Percentiles rank a stretch among this genome's conserved stretches.
Evolutionary conservation across 2,888 invertebrate genomes (phyloP).

Genomic region (Caenorhabditis doughertyi): DNA sequence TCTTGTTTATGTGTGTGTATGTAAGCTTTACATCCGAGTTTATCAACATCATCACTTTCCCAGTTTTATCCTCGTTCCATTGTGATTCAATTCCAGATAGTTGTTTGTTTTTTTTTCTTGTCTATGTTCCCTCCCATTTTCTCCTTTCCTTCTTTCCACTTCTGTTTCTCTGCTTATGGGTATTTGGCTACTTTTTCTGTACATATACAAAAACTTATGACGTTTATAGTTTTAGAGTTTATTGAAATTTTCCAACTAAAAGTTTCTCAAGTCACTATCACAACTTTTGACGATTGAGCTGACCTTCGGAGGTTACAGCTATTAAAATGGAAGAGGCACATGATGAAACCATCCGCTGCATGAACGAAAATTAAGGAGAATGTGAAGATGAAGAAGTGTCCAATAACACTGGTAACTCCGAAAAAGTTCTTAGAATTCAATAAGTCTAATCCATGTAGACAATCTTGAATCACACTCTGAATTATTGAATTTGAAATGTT

Average conservation of each 20-base stretch:
- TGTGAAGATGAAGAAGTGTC: constrained; percentile 26
- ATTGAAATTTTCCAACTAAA: background rate
- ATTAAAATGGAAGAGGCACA: constrained; percentile 37
- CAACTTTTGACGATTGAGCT: background rate
- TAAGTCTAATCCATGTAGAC: constrained; percentile 3
- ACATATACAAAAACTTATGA: constrained; percentile 4
- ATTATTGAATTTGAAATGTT: background rate
- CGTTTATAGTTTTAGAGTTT: background rate
- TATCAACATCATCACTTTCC: constrained; percentile 18
- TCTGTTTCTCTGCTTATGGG: constrained; percentile 58
- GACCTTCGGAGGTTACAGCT: background rate
- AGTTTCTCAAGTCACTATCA: too few species aligned
- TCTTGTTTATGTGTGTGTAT: background rate
- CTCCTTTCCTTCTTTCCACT: constrained; percentile 22
- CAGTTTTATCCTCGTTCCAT: constrained; percentile 22
- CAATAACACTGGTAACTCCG: background rate
- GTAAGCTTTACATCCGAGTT: constrained; percentile 13
- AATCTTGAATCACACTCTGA: constrained; percentile 28
- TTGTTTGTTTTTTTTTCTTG: constrained; percentile 11
- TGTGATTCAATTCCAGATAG: constrained; percentile 30
- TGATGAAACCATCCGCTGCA: constrained; percentile 26
- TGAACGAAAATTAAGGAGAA: constrained; percentile 20
- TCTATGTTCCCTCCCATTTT: too few species aligned
- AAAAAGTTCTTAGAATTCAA: constrained; percentile 11
- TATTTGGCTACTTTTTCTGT: constrained; percentile 47